Percentiles rank a stretch among this genome's conserved stretches.
Conservation (phyloP, 2,888 invertebrate genomes). For the Conistra vaccinii region DNA sequence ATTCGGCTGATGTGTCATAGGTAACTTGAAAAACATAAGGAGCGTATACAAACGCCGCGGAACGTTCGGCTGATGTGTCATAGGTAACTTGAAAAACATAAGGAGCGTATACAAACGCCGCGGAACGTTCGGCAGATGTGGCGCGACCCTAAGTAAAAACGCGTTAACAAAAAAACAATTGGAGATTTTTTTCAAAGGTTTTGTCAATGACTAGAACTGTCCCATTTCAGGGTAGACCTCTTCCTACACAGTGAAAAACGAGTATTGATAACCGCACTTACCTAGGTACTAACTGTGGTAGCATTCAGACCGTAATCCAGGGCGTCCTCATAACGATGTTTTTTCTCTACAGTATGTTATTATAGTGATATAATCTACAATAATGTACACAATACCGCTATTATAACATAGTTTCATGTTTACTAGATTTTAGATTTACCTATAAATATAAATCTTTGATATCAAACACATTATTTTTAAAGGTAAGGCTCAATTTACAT, state of each 20-base stretch:
- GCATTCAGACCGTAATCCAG: not conserved
- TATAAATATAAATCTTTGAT: not conserved
- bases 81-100: too few relatives aligned
- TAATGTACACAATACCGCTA: not conserved
- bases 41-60: too few relatives aligned
- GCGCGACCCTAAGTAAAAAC: too few relatives aligned
- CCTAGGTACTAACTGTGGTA: not conserved
- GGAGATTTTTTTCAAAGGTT: not conserved
- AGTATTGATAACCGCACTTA: not conserved
- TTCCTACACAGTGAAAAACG: not conserved
- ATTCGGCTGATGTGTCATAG: too few relatives aligned
- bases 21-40: too few relatives aligned
- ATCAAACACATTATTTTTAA: not conserved
- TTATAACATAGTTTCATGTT: not conserved
- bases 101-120: too few relatives aligned
- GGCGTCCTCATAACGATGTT: not conserved
- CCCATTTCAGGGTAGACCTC: not conserved
- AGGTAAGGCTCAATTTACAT: too few relatives aligned
- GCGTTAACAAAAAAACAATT: not conserved
- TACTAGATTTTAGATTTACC: not conserved
- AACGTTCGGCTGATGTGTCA: too few relatives aligned
- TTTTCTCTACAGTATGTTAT: not conserved
- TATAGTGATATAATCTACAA: slow-evolving; percentile 8
- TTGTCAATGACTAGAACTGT: not conserved
- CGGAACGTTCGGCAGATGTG: too few relatives aligned